Conservation (phyloP, 2,888 invertebrate species). For the Oxystoma pomonae region DNA sequence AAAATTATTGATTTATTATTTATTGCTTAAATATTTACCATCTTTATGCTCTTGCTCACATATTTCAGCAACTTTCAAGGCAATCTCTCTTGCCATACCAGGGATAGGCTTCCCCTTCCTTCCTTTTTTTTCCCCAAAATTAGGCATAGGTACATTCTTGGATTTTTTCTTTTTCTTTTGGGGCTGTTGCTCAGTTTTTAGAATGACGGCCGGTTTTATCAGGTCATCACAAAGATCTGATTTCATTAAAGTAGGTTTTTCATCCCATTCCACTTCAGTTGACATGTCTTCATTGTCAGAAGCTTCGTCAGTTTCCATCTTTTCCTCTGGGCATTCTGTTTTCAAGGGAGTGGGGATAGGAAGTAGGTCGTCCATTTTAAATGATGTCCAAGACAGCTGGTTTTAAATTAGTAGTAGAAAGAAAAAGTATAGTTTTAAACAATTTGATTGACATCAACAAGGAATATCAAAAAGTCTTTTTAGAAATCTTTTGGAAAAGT, state of each 20-base stretch:
- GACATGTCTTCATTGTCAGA: background rate
- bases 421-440: too few species aligned
- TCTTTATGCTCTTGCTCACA: slow-evolving; percentile 12
- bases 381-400: too few species aligned
- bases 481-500: too few species aligned
- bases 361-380: background rate
- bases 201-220: background rate
- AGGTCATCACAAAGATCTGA: background rate
- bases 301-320: background rate
- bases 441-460: too few species aligned
- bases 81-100: slow-evolving; percentile 13
- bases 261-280: background rate
- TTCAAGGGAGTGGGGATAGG: background rate
- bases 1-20: too few species aligned
- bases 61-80: slow-evolving; percentile 11
- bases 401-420: too few species aligned
- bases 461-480: too few species aligned
- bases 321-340: background rate
- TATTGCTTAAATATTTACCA: too few species aligned
- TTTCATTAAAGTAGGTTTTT: background rate
- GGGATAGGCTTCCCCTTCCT: slow-evolving; percentile 12
- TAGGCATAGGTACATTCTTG: background rate
- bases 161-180: background rate
- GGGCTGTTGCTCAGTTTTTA: too few species aligned
- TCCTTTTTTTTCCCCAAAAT: background rate